A percentile compares a stretch with the other conserved stretches of the same genome.
phyloP scores from a whole-genome alignment of 2,113 vertebrate genomes.

The Irena cyanogastra region DNA sequence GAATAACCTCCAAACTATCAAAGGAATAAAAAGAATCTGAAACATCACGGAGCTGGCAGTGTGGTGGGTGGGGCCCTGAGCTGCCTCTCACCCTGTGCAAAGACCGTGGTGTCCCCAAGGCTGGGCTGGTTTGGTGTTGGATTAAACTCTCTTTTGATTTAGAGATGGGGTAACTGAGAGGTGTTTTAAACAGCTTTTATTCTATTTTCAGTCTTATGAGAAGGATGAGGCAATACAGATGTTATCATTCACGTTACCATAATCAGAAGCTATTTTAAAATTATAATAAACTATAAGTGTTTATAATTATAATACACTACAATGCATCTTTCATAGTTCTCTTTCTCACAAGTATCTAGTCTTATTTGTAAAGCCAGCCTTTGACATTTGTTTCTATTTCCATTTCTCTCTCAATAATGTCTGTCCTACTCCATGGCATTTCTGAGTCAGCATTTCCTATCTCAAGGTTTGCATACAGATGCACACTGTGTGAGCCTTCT shows the following conservation, averaged over 20 bases:
- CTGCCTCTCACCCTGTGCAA: not conserved
- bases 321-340: not conserved
- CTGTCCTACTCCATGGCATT: not conserved
- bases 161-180: not conserved
- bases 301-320: not conserved
- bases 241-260: not conserved
- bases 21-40: not conserved
- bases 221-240: not conserved
- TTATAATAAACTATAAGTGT: not conserved
- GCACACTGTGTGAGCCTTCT: not conserved
- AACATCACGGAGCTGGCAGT: fast-evolving
- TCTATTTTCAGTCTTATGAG: not conserved
- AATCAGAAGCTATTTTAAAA: not conserved
- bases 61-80: not conserved
- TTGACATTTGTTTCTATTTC: not conserved
- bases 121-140: not conserved
- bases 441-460: not conserved
- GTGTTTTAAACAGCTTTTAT: not conserved
- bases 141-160: not conserved
- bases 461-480: not conserved
- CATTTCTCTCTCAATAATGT: not conserved
- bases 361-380: not conserved
- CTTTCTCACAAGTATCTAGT: not conserved
- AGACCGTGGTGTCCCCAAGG: no score
- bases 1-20: not conserved